Conservation (phyloP, 2,888 invertebrate genomes). For the Netelia virgata region DNA sequence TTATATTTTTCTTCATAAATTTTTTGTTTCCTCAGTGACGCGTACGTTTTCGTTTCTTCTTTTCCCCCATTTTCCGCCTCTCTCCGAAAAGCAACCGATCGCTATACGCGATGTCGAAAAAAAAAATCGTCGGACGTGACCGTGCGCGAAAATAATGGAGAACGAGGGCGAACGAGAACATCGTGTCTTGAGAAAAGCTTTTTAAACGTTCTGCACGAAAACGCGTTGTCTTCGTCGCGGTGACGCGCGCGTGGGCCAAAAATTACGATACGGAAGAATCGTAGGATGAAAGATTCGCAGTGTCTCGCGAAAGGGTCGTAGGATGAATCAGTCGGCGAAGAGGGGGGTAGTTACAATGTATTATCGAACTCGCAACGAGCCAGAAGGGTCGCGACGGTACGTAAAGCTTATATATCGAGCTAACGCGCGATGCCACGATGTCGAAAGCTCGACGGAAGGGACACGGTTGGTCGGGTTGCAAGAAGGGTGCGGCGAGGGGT, state of each 20-base stretch:
- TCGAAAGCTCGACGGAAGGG: constrained; percentile 40
- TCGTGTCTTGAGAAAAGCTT: background rate
- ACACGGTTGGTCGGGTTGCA: constrained; percentile 2
- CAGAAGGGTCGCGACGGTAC: constrained; percentile 7
- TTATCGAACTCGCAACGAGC: background rate
- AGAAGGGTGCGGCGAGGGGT: too few relatives aligned
- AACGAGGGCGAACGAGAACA: constrained; percentile 27
- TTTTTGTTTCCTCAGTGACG: constrained; percentile 9
- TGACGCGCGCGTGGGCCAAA: too few relatives aligned
- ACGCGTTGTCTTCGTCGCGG: background rate
- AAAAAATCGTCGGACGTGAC: constrained; percentile 61
- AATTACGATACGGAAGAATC: background rate
- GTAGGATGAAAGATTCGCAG: constrained; percentile 8
- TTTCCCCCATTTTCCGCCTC: too few relatives aligned
- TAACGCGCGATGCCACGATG: background rate
- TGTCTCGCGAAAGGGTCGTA: background rate
- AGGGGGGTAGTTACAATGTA: too few relatives aligned
- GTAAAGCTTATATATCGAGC: background rate
- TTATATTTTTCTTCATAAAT: constrained; percentile 29
- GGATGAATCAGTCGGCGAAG: background rate
- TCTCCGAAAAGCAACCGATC: too few relatives aligned
- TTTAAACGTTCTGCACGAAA: background rate
- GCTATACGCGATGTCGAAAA: constrained; percentile 29
- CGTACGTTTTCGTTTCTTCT: constrained; percentile 10
- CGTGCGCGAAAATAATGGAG: constrained; percentile 53